Evolutionary conservation across 2,888 invertebrate genomes (phyloP).

Genomic region (Adela reaumurella): DNA sequence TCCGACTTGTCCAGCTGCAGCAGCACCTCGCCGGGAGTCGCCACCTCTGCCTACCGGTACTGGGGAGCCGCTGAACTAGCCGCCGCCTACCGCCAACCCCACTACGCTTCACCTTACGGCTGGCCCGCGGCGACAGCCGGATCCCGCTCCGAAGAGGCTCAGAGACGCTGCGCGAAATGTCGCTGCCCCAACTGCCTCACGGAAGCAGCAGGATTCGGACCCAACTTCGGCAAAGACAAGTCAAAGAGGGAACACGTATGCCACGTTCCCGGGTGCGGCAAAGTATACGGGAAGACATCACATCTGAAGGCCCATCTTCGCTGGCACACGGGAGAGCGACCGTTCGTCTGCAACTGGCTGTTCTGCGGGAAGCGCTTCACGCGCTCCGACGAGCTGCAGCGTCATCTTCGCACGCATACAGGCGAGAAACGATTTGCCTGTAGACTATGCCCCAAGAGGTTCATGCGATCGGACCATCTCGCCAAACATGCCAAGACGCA

Average conservation of each 20-base stretch:
- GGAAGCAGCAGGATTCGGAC: constrained; percentile 74
- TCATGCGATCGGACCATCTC: constrained; percentile 92
- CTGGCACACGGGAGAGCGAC: constrained; percentile 92
- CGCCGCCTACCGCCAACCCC: constrained; percentile 41
- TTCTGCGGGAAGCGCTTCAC: constrained; percentile 91
- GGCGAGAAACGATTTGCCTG: constrained; percentile 88
- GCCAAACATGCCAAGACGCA: constrained; percentile 91
- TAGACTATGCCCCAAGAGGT: constrained; percentile 81
- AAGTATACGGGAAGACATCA: constrained; percentile 90
- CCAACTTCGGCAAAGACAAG: constrained; percentile 66
- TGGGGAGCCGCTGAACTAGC: constrained; percentile 32
- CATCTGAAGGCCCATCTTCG: constrained; percentile 89
- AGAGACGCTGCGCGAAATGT: constrained; percentile 71
- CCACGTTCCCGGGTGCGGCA: constrained; percentile 82
- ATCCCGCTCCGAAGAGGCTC: constrained; percentile 44
- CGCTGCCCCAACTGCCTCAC: constrained; percentile 78
- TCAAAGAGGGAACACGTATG: constrained; percentile 83
- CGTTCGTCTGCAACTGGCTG: constrained; percentile 85
- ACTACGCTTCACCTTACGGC: constrained; percentile 11
- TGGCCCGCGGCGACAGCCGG: constrained; percentile 33
- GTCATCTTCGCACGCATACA: constrained; percentile 85
- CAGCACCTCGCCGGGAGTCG: constrained; percentile 35
- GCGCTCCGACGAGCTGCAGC: constrained; percentile 85
- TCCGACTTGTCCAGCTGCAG: constrained; percentile 44
- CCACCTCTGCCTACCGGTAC: constrained; percentile 33